Evolutionary conservation across 1,140 invertebrate genomes (phyloP), one percentile per base, ranked within the genome.

Genomic region (Daktulosphaira vitifoliae): DNA sequence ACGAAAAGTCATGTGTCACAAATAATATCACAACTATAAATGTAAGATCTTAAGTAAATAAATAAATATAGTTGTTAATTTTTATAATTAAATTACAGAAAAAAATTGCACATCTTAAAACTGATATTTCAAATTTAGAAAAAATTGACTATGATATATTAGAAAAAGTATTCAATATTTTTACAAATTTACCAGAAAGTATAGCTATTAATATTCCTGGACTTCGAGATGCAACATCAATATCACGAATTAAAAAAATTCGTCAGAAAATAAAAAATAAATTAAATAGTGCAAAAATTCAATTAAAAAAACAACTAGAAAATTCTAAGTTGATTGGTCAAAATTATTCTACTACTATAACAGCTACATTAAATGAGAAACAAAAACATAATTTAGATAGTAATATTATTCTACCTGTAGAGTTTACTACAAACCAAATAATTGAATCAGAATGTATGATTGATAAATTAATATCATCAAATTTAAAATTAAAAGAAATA

Each of bases 131-230:
- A 15, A 42, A 46, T 13, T 39, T 62, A 37, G 53, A 66, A 53
- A 51, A 62, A 22, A 39, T 62, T 11, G 68, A 68, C 11, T 52
- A 67, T 51, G 54, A 62, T 16, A 67, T 68, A 20, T 54, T 68
- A 23, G 49, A 67, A 51, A 68, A 67, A 65, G 66, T 42, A 15
- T 68, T 67, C 38, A 39, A 62, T 6, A 65, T 67, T 23, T 50
- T 68, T 25, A 38, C 65, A 9, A 33, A 42, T 38, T 26, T 68
- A 20, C 68, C 68, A 13, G 18, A 53, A 6, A 65, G 54, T 38
- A 44, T 68, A 29, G 50, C 66, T 16, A 46, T 56, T 52, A 39
- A 54, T 37, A 67, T 68, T 11, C 68, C 68, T 7, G 29, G 48
- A 29, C 42, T 68, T 22, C 62, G 66, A 44, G 66, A 66, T 37